A percentile compares a stretch with the other conserved stretches of the same genome.
These are phyloP conservation scores for Podarcis muralis DNA, from an alignment of 2,113 vertebrate species.

Conservation along the genomic window DNA sequence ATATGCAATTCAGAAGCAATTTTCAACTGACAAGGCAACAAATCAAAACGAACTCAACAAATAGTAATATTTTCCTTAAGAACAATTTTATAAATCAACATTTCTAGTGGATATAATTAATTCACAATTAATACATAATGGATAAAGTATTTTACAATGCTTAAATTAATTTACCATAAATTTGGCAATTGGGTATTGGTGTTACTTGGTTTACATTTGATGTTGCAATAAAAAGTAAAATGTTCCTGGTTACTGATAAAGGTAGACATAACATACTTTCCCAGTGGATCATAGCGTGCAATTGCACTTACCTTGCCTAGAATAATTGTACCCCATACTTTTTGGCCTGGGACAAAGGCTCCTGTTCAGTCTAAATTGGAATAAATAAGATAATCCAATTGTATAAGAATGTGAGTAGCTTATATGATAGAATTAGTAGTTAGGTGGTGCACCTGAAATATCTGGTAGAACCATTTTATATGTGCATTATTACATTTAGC, in stretches of 20 bases:
- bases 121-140: too few species aligned
- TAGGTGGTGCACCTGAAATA: neutral
- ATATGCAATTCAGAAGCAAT: neutral
- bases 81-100: neutral
- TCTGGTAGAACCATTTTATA: neutral
- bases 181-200: neutral
- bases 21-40: neutral
- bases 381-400: neutral
- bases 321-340: neutral
- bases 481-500: neutral
- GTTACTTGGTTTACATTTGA: neutral
- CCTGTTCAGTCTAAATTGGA: neutral
- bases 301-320: neutral
- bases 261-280: neutral
- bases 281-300: neutral
- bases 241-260: neutral
- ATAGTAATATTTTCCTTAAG: neutral
- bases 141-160: neutral
- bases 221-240: neutral
- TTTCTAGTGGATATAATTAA: too few species aligned
- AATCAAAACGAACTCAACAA: neutral
- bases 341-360: neutral
- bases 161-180: neutral
- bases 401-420: neutral
- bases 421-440: neutral